A percentile compares a stretch with the other conserved stretches of the same genome.
phyloP scores from a whole-genome alignment of 2,888 invertebrate genomes.

The Homarus gammarus region DNA sequence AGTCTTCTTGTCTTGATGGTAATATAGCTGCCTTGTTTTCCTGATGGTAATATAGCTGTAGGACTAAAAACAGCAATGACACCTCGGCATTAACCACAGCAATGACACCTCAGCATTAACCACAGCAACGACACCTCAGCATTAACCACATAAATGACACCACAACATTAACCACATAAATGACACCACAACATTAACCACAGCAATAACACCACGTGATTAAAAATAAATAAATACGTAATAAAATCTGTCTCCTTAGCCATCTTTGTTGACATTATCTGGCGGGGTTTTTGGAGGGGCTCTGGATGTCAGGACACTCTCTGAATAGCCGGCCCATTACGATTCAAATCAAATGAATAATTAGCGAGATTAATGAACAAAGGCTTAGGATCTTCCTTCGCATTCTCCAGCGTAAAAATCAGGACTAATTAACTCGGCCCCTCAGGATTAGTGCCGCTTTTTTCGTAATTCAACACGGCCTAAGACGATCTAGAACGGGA shows the following conservation, averaged over 20 bases:
- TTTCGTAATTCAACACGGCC: constrained; percentile 59
- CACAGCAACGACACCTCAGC: too few relatives aligned
- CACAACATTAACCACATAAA: too few relatives aligned
- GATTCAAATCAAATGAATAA: constrained; percentile 60
- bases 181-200: too few relatives aligned
- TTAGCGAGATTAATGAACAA: constrained; percentile 67
- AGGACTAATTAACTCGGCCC: constrained; percentile 56
- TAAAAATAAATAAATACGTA: too few relatives aligned
- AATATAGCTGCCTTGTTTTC: too few relatives aligned
- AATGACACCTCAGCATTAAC: too few relatives aligned
- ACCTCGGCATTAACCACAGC: too few relatives aligned
- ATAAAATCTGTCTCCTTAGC: too few relatives aligned
- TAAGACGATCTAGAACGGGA: constrained; percentile 5
- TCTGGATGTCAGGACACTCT: not conserved
- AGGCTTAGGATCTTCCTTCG: constrained; percentile 46
- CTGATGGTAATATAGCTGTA: not conserved
- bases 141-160: too few relatives aligned
- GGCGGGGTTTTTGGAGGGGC: not conserved
- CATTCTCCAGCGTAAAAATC: constrained; percentile 56
- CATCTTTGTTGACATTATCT: constrained; percentile 17
- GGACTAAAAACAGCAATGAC: too few relatives aligned
- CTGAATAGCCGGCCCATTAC: constrained; percentile 34
- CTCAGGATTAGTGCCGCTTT: constrained; percentile 52
- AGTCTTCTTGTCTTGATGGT: too few relatives aligned
- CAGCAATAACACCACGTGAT: too few relatives aligned